Base-by-base conservation (phyloP, 2,113 vertebrate genomes). In the Limnothrissa miodon region DNA sequence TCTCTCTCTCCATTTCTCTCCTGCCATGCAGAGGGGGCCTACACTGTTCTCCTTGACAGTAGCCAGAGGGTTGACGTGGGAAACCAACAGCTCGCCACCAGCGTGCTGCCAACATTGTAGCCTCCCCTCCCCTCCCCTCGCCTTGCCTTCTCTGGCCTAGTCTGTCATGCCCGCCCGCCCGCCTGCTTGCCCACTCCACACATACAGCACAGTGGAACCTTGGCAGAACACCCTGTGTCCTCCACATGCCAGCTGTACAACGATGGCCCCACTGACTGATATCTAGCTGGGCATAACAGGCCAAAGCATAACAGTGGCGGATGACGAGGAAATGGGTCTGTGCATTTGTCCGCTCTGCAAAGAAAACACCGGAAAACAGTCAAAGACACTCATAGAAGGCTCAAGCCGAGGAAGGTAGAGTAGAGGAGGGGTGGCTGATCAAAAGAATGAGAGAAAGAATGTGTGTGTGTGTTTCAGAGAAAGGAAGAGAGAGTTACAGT, bases 41-140 rank as follows among this genome's bases (percentile, higher is more conserved):
- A 13, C 33, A 79, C 83, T 81, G 81, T 83, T 83, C 87, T 90
- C 84, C 81, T 87, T 88, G 84, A 86, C 81, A 90, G 90, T 87
- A 82, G 88, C 84, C 86, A 85, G 86, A 82, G 82, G 88, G 81
- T 86, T 84, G 81, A 87, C 84, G 82, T 85, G 86, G 89, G 85
- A 87, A 91, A 88, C 39, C 44, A 81, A 83, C 83, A 85, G 78
- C 80, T 84, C 81, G 42, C 87, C 70, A 81, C 62, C 83, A 80
- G 84, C 83, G 83, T 86, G 86, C 36, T 13, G 81, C 81, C 87
- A 85, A 46, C 85, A 80, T 82, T 78, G 79, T 53, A 74, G 46
- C 46, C 42, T 23, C 29, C 25, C 15, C 51, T 78, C 59, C 80
- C 44, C 79, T 39, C 17, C 51, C 1, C 8, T 70, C 4, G 0